These are phyloP conservation scores for Actias luna DNA, from an alignment of 2,888 invertebrate genomes.

Conservation along the genomic window DNA sequence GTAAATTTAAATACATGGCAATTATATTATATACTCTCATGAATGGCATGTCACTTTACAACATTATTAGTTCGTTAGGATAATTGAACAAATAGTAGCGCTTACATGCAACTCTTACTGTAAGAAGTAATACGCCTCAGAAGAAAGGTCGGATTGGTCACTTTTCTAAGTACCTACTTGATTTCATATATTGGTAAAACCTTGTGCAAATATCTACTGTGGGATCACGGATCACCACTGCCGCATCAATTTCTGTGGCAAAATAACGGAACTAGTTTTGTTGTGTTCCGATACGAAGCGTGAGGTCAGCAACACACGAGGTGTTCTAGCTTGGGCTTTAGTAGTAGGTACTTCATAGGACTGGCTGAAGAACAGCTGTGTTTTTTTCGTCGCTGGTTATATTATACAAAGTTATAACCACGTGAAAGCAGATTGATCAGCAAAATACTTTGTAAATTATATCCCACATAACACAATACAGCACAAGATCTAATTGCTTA, in stretches of 20 bases:
- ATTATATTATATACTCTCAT: neutral
- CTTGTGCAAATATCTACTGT: too few species aligned
- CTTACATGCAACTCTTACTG: neutral
- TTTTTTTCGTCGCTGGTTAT: neutral
- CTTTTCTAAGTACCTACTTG: neutral
- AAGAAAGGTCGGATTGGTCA: neutral
- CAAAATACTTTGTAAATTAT: too few species aligned
- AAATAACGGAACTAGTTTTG: too few species aligned
- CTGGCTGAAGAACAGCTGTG: neutral
- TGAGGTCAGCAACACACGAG: neutral
- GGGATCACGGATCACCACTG: too few species aligned
- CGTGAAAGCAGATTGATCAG: neutral
- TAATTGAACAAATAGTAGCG: neutral
- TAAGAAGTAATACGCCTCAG: neutral
- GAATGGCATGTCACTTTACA: neutral
- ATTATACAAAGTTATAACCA: neutral
- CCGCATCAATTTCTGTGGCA: too few species aligned
- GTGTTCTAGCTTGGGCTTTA: neutral
- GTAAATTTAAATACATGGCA: neutral
- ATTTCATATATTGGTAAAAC: too few species aligned
- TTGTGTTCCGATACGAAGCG: too few species aligned
- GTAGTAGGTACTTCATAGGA: neutral
- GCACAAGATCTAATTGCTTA: neutral
- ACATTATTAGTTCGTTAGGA: neutral
- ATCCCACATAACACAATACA: neutral